Evolutionary conservation across 2,113 vertebrate genomes (phyloP), one percentile per base, ranked within the genome.

Genomic region (Malaclemys terrapin): DNA sequence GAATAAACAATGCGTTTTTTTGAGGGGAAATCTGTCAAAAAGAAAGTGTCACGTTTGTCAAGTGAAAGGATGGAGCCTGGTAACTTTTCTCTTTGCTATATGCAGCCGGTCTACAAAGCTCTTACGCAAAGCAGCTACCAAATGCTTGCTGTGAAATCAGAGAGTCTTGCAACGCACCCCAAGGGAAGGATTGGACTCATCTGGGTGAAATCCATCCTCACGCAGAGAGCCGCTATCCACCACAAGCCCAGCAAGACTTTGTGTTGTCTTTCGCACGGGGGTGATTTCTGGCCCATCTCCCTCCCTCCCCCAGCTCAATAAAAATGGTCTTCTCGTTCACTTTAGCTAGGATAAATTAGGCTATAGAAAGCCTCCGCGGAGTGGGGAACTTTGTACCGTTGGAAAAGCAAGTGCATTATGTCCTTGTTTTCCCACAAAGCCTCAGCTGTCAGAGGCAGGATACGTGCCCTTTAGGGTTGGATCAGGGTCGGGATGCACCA

Each of bases 11-110:
- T 88, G 85, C 0, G 20, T 95, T 98, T 92, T 50, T 50, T 97
- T 91, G 93, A 97, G 95, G 93, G 89, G 93, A 96, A 97, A 97
- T 98, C 96, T 96, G 96, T 98, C 97, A 96, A 96, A 97, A 97
- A 85, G 89, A 83, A 97, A 97, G 88, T 96, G 93, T 97, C 69
- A 16, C 49, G 38, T 97, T 97, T 97, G 94, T 96, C 88, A 95
- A 97, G 91, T 0, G 0, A 94, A 97, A 96, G 95, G 94, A 96
- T 96, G 97, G 90, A 96, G 88, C 56, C 93, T 92, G 93, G 88
- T 89, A 81, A 96, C 97, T 96, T 94, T 95, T 95, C 93, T 96
- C 84, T 96, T 89, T 92, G 87, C 93, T 94, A 75, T 87, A 84
- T 56, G 25, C 49, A 84, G 96, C 88, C 93, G 42, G 95, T 96